A percentile compares a stretch with the other conserved stretches of the same genome.
These are phyloP conservation scores for Oryctes rhinoceros DNA, from an alignment of 1,140 invertebrate genomes.

Conservation along the genomic window DNA sequence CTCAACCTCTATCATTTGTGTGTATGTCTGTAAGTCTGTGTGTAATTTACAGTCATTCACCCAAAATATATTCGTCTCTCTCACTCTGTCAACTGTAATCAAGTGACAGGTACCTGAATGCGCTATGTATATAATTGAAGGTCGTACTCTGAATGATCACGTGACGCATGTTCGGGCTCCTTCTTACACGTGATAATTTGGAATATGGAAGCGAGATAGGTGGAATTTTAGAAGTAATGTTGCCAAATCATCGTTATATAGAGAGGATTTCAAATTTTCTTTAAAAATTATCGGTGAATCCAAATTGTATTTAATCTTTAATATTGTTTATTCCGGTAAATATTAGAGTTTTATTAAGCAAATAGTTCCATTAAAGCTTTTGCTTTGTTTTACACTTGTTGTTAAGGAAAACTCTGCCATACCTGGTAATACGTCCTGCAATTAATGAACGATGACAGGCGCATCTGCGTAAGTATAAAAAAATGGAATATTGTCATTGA, in stretches of 20 bases:
- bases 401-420: too few relatives aligned
- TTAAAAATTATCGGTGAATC: too few relatives aligned
- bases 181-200: conserved; percentile 1
- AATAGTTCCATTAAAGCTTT: too few relatives aligned
- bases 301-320: too few relatives aligned
- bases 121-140: conserved; percentile 45
- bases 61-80: conserved; percentile 35
- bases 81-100: conserved; percentile 37
- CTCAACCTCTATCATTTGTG: not conserved
- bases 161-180: conserved; percentile 40
- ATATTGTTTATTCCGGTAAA: too few relatives aligned
- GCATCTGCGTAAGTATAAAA: too few relatives aligned
- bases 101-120: conserved; percentile 48
- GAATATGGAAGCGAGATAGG: conserved; percentile 26
- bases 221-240: not conserved
- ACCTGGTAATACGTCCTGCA: too few relatives aligned
- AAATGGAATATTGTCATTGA: not conserved
- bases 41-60: conserved; percentile 35
- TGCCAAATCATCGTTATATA: conserved; percentile 6
- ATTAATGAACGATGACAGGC: too few relatives aligned
- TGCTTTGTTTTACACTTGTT: too few relatives aligned
- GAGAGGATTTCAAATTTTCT: not conserved
- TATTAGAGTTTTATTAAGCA: too few relatives aligned
- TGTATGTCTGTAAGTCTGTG: not conserved
- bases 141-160: conserved; percentile 45